Evolutionary conservation across 2,888 invertebrate genomes (phyloP).

Genomic region (Perdita meconis): DNA sequence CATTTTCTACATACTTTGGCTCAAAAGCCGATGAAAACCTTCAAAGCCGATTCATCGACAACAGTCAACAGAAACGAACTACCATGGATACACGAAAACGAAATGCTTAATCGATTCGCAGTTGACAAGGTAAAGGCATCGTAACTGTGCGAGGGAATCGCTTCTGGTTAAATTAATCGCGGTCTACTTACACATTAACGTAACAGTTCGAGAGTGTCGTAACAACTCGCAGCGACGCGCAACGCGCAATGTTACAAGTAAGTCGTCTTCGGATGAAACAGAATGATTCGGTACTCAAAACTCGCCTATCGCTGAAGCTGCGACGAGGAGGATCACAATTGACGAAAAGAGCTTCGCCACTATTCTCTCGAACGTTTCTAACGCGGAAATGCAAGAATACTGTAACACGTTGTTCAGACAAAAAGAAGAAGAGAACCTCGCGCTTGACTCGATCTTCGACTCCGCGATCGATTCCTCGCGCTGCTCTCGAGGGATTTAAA

Average conservation of each 20-base stretch:
- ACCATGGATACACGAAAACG: slow-evolving; percentile 12
- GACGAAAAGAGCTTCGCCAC: not conserved
- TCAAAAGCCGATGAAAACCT: slow-evolving; percentile 12
- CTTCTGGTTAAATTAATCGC: not conserved
- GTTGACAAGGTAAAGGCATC: slow-evolving; percentile 26
- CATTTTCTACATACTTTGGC: not conserved
- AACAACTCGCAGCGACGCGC: not conserved
- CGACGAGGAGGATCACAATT: not conserved
- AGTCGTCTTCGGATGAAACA: not conserved
- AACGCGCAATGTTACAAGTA: not conserved
- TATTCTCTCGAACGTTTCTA: not conserved
- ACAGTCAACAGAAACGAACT: too few relatives aligned
- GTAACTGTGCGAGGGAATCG: too few relatives aligned
- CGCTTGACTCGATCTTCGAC: not conserved
- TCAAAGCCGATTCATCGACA: not conserved
- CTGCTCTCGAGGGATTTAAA: not conserved
- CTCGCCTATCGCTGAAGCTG: not conserved
- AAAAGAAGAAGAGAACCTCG: not conserved
- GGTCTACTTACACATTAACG: slow-evolving; percentile 9
- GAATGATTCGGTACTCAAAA: not conserved
- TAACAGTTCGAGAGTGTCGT: slow-evolving; percentile 1
- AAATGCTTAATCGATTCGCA: slow-evolving; percentile 18
- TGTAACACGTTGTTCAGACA: not conserved
- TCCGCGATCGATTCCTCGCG: not conserved
- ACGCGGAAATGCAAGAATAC: not conserved